Evolutionary conservation across 2,113 vertebrate species (phyloP).

Genomic region (Neogobius melanostomus): DNA sequence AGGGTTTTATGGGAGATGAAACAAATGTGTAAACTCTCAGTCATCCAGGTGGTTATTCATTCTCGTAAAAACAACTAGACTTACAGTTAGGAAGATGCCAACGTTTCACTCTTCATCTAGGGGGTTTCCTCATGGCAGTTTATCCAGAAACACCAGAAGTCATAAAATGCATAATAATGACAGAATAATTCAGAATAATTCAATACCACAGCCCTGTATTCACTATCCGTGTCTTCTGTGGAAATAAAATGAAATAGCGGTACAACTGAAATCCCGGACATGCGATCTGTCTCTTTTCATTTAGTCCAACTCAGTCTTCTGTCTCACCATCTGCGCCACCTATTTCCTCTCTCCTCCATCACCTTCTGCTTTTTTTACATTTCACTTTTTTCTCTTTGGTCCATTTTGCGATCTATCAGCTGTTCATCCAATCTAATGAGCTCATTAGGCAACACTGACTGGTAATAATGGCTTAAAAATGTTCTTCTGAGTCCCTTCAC

Average conservation of each 20-base stretch:
- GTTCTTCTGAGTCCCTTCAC: constrained; percentile 62
- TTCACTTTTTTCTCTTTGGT: constrained; percentile 54
- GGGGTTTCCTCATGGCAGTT: too few species aligned
- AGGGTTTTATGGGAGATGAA: too few species aligned
- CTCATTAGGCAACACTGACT: constrained; percentile 71
- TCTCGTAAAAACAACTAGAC: too few species aligned
- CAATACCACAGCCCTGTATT: too few species aligned
- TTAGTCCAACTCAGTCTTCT: constrained; percentile 50
- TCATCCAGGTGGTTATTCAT: too few species aligned
- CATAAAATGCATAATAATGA: too few species aligned
- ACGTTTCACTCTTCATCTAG: too few species aligned
- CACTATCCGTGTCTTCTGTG: neutral
- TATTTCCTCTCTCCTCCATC: constrained; percentile 71
- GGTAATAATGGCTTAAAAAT: constrained; percentile 67
- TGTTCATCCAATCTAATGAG: constrained; percentile 71
- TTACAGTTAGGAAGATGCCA: too few species aligned
- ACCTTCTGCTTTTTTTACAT: constrained; percentile 62
- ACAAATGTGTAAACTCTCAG: too few species aligned
- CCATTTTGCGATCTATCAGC: constrained; percentile 70
- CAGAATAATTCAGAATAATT: too few species aligned
- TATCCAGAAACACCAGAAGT: too few species aligned
- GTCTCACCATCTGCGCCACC: constrained; percentile 58
- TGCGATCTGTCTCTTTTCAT: constrained; percentile 41
- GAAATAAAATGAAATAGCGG: neutral
- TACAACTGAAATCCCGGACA: constrained; percentile 28